Conservation (phyloP, 2,797 vertebrate species). For the Enoplosus armatus region DNA sequence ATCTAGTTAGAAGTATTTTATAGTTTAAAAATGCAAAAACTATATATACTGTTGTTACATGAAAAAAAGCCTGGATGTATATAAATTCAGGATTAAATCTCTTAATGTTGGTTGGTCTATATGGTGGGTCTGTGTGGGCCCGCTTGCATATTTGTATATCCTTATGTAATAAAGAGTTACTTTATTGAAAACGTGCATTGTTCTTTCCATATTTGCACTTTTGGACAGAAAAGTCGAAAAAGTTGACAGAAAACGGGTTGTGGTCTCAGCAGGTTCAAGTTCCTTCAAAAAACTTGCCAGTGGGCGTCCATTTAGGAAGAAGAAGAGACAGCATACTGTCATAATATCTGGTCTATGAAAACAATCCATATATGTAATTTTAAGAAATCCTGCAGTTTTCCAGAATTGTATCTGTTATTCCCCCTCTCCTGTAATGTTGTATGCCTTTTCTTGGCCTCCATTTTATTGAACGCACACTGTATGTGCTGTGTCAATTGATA, state of each 20-base stretch:
- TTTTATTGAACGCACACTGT: not conserved
- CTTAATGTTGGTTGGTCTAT: slow-evolving; percentile 54
- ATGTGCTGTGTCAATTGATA: not conserved
- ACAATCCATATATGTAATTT: not conserved
- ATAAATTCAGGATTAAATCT: slow-evolving; percentile 49
- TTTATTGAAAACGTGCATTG: slow-evolving; percentile 55
- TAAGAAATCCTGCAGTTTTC: not conserved
- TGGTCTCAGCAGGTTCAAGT: slow-evolving; percentile 21
- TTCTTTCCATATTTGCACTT: slow-evolving; percentile 28
- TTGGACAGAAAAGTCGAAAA: not conserved
- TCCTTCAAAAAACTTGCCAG: slow-evolving; percentile 56
- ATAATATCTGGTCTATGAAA: not conserved
- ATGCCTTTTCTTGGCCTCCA: not conserved
- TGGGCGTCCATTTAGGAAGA: not conserved
- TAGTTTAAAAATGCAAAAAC: slow-evolving; percentile 45
- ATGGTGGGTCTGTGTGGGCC: slow-evolving; percentile 41
- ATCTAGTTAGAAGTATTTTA: slow-evolving; percentile 45
- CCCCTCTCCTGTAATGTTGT: not conserved
- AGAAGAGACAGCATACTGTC: not conserved
- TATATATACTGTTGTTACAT: slow-evolving; percentile 30
- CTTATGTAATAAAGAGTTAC: slow-evolving; percentile 77
- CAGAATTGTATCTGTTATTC: not conserved
- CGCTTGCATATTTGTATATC: slow-evolving; percentile 69
- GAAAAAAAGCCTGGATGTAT: slow-evolving; percentile 23
- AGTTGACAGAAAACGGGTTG: not conserved